Evolutionary conservation across 1,140 invertebrate species (phyloP), one percentile per base, ranked within the genome.

Genomic region (Bombus breviceps): DNA sequence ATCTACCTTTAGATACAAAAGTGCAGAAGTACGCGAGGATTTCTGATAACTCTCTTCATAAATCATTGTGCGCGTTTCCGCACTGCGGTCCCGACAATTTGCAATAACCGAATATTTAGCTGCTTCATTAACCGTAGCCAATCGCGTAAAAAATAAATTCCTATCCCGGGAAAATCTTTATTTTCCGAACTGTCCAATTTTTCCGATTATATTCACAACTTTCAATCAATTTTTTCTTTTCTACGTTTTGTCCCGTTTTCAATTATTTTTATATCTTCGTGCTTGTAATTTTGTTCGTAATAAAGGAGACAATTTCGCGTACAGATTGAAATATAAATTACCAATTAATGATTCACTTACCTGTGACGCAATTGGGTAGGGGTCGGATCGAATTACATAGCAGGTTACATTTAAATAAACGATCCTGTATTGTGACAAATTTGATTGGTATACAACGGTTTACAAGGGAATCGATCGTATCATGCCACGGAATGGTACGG

Each of bases 381-480:
- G 77, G 18, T 34, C 6, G 59, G 43, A 62, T 85, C 34, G 32
- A n/a, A 32, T 77, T 47, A 82, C 62, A 41, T 66, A 22, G 59
- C 32, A 75, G 47, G 28, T 89, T 92, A 93, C 90, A 92, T 90
- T 93, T 90, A 93, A 93, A 93, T 93, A 93, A 94, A 93, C 92
- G 90, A 94, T 94, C 90, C 91, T 94, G 90, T 94, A 94, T 94
- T 94, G 91, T 94, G 93, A 92, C 91, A 93, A 94, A 94, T 92
- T 94, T 93, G 91, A 93, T 92, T 93, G 92, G 91, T 93, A 92
- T 92, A 93, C 92, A 93, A 92, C 88, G 90, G 85, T 92, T 92
- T 91, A 93, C 88, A 92, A 90, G 86, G 88, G 84, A 87, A 87
- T 86, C 84, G 83, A 90, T 91, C 90, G 87, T 88, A 90, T 90